Percentiles rank a stretch among this genome's conserved stretches.
phyloP scores from a whole-genome alignment of 2,888 invertebrate species.

The Sussaba pulchella region DNA sequence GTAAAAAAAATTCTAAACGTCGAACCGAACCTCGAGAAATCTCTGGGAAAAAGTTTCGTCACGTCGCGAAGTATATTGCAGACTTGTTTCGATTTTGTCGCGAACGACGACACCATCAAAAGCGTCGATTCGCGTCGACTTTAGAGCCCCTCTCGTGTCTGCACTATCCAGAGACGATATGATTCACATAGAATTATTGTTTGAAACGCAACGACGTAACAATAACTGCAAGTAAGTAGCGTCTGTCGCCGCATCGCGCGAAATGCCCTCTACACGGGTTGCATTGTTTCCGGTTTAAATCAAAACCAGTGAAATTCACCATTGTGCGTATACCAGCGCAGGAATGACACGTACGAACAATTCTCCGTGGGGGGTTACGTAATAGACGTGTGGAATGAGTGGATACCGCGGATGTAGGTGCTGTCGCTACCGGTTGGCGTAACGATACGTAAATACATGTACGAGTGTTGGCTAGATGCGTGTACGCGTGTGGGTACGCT shows the following conservation, averaged over 20 bases:
- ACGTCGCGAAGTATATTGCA: background rate
- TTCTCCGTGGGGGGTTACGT: conserved; percentile 57
- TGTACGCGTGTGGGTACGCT: conserved; percentile 28
- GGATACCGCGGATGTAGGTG: conserved; percentile 31
- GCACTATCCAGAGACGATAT: conserved; percentile 45
- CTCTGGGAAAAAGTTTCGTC: background rate
- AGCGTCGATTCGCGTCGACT: conserved; percentile 47
- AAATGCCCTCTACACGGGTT: conserved; percentile 23
- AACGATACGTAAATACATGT: conserved; percentile 50
- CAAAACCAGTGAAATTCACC: conserved; percentile 80
- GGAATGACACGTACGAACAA: conserved; percentile 1
- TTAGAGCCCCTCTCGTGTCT: conserved; percentile 37
- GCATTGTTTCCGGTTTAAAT: conserved; percentile 78
- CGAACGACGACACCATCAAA: conserved; percentile 23
- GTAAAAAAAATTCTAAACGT: background rate
- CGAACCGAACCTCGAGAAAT: conserved; percentile 31
- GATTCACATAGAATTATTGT: conserved; percentile 71
- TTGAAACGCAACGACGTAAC: conserved; percentile 57
- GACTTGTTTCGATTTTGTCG: background rate
- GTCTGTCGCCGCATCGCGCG: conserved; percentile 70
- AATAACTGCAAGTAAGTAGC: conserved; percentile 72
- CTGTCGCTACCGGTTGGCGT: conserved; percentile 35
- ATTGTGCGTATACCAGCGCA: conserved; percentile 70
- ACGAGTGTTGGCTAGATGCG: conserved; percentile 9
- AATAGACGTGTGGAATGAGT: conserved; percentile 4